Evolutionary conservation across 2,113 vertebrate species (phyloP).

Genomic region (Lycaon pictus): DNA sequence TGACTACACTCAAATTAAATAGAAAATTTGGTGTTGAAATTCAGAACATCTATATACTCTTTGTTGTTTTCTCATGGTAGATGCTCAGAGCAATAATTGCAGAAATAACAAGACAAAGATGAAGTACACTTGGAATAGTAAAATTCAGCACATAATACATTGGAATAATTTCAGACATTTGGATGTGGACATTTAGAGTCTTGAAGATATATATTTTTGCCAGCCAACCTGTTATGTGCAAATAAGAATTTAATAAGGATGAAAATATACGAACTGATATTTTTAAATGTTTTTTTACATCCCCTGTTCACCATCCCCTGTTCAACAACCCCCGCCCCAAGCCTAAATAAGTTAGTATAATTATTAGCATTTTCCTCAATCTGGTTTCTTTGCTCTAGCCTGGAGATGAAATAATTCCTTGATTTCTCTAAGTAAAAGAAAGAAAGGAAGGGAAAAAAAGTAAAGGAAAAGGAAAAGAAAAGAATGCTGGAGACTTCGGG

Average conservation of each 20-base stretch:
- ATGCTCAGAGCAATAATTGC: not conserved
- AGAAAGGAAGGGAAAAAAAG: not conserved
- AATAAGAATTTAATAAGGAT: not conserved
- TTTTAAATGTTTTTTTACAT: not conserved
- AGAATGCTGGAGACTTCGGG: not conserved
- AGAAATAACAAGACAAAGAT: constrained; percentile 44
- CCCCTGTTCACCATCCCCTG: not conserved
- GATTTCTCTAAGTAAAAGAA: not conserved
- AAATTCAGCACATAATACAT: constrained; percentile 33
- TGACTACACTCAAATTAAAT: not conserved
- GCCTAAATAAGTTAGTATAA: not conserved
- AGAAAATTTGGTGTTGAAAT: constrained; percentile 41
- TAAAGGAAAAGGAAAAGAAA: not conserved
- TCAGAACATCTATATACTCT: not conserved
- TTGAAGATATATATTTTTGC: constrained; percentile 20
- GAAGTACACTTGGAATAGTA: not conserved
- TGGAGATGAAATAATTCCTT: not conserved
- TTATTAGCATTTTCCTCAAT: not conserved
- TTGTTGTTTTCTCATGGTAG: not conserved
- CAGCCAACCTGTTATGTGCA: not conserved
- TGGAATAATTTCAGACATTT: constrained; percentile 60
- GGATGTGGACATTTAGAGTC: not conserved
- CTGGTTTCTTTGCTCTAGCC: constrained; percentile 2
- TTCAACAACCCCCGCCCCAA: not conserved
- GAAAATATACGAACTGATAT: constrained; percentile 6